Conservation (phyloP, 1,140 invertebrate genomes). For the Sweltsa coloradensis region DNA sequence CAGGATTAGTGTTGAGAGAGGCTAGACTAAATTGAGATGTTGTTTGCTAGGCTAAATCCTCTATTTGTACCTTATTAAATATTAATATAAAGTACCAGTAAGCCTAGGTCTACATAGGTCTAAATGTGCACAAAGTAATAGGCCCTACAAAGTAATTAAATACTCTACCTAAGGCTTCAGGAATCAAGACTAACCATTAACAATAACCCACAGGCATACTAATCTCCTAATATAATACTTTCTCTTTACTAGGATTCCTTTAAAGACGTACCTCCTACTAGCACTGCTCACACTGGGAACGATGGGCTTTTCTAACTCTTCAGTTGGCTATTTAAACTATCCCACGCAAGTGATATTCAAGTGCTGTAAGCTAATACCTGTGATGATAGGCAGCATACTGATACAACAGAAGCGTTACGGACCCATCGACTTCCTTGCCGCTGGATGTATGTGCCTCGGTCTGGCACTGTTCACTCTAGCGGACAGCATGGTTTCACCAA, state of each 20-base stretch:
- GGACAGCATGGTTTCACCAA: conserved; percentile 79
- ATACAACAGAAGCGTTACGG: conserved; percentile 85
- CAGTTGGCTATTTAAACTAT: conserved; percentile 91
- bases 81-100: no score
- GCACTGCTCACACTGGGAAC: conserved; percentile 83
- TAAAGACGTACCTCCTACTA: conserved; percentile 65
- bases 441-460: conserved; percentile 79
- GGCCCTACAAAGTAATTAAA: no score
- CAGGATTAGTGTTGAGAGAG: no score
- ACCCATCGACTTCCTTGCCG: conserved; percentile 70
- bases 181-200: no score
- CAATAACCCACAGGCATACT: no score
- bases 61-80: no score
- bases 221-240: conserved; percentile 1
- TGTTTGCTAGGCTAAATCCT: no score
- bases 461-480: conserved; percentile 85
- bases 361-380: conserved; percentile 93
- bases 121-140: no score
- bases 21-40: no score
- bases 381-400: conserved; percentile 80
- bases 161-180: no score
- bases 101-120: no score
- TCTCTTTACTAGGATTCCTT: conserved; percentile 59
- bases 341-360: conserved; percentile 90
- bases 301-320: conserved; percentile 92